Evolutionary conservation across 2,888 invertebrate genomes (phyloP).

Genomic region (Hymenopus coronatus): DNA sequence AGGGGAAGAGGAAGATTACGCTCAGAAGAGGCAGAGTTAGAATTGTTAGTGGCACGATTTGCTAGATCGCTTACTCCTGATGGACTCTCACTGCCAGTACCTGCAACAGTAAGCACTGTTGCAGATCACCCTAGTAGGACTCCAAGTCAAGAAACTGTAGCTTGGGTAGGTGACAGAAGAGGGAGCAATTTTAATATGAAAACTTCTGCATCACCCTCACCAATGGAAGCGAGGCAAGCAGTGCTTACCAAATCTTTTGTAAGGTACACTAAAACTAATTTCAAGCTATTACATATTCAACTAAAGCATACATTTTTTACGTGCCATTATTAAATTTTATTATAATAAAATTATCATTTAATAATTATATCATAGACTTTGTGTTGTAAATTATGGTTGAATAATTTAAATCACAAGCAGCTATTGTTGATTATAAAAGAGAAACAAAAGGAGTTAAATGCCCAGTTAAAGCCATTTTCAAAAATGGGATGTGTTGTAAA

Average conservation of each 20-base stretch:
- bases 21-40: constrained; percentile 49
- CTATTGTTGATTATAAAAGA: too few relatives aligned
- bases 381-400: too few relatives aligned
- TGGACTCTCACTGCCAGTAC: constrained; percentile 25
- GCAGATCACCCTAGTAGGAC: constrained; percentile 10
- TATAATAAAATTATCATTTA: too few relatives aligned
- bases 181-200: constrained; percentile 1
- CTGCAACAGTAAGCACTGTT: background rate
- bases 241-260: background rate
- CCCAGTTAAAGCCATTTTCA: too few relatives aligned
- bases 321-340: too few relatives aligned
- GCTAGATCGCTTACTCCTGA: constrained; percentile 37
- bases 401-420: too few relatives aligned
- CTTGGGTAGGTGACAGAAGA: background rate
- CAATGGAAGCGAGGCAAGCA: constrained; percentile 16
- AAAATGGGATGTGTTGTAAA: too few relatives aligned
- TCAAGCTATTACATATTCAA: too few relatives aligned
- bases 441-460: too few relatives aligned
- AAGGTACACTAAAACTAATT: background rate
- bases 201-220: constrained; percentile 19
- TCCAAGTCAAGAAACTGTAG: constrained; percentile 29
- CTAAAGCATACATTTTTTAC: too few relatives aligned
- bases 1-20: constrained; percentile 62
- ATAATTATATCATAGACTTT: too few relatives aligned
- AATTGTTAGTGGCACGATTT: constrained; percentile 19